phyloP scores from a whole-genome alignment of 2,888 invertebrate species.

The Hirtodrosophila alboralis region DNA sequence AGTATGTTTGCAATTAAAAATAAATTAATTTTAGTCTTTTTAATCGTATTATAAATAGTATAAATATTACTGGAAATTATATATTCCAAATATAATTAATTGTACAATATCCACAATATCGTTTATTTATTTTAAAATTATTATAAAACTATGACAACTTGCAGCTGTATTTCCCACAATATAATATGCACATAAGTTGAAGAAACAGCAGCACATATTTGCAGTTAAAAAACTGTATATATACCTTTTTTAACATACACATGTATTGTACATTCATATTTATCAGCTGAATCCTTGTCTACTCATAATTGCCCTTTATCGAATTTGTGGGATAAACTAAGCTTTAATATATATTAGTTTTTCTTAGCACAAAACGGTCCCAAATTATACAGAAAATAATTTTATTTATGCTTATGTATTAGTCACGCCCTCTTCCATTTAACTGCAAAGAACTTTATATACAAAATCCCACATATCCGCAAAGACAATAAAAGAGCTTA shows the following conservation, averaged over 20 bases:
- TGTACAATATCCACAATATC: no score
- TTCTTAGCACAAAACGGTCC: slow-evolving; percentile 40
- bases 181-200: slow-evolving; percentile 33
- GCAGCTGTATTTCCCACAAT: slow-evolving; percentile 14
- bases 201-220: slow-evolving; percentile 1
- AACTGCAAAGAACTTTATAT: slow-evolving; percentile 8
- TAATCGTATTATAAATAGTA: no score
- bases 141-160: background rate
- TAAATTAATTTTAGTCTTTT: no score
- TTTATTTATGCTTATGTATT: slow-evolving; percentile 52
- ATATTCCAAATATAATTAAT: no score
- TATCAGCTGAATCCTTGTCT: background rate
- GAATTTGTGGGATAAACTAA: slow-evolving; percentile 30
- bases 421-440: slow-evolving; percentile 5
- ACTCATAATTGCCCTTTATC: no score
- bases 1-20: no score
- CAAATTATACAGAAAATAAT: slow-evolving; percentile 63
- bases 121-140: no score
- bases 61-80: no score
- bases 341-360: slow-evolving; percentile 35
- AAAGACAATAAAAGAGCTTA: no score
- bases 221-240: background rate
- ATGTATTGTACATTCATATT: background rate
- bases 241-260: background rate
- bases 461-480: slow-evolving; percentile 9